Conservation (phyloP, 2,797 vertebrate species). For the Tokudaia muenninki region DNA sequence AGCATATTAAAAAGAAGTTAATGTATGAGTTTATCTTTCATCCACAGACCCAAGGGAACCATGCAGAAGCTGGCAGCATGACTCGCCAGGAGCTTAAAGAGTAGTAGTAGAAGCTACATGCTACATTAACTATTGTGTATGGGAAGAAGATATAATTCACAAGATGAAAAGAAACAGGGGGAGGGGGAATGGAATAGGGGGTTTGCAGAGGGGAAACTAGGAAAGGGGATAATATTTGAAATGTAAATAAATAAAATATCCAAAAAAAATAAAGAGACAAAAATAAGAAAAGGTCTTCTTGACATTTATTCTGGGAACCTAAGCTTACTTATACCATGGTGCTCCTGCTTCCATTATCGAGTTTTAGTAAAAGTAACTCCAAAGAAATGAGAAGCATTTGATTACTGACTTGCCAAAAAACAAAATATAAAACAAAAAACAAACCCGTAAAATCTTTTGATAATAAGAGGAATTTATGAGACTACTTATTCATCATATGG, state of each 20-base stretch:
- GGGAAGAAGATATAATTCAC: not conserved
- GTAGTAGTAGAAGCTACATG: not conserved
- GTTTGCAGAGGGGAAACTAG: no score
- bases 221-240: no score
- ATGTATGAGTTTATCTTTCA: not conserved
- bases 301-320: not conserved
- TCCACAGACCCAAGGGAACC: not conserved
- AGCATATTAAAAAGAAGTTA: not conserved
- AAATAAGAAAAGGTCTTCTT: not conserved
- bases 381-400: not conserved
- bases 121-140: constrained; percentile 10
- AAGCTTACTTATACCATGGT: not conserved
- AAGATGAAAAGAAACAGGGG: not conserved
- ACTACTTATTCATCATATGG: constrained; percentile 39
- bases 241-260: no score
- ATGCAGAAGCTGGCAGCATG: not conserved
- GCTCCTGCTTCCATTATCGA: not conserved
- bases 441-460: not conserved
- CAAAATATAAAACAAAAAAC: not conserved
- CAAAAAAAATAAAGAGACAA: no score
- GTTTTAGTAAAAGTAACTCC: constrained; percentile 13
- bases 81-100: not conserved
- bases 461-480: not conserved
- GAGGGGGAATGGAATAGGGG: no score
- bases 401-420: not conserved